phyloP scores from a whole-genome alignment of 2,113 vertebrate genomes.

The Microtus ochrogaster region DNA sequence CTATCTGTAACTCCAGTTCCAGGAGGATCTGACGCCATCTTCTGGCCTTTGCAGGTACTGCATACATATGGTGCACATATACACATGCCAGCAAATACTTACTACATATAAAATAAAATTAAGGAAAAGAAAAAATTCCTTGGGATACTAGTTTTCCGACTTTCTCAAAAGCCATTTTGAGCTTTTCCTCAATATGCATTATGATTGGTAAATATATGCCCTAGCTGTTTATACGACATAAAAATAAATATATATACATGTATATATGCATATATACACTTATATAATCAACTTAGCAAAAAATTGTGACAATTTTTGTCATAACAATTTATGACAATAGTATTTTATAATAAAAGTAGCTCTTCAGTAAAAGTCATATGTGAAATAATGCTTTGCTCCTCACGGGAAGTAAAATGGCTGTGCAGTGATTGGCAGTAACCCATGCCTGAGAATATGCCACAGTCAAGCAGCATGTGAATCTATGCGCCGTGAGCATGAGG shows the following conservation, averaged over 20 bases:
- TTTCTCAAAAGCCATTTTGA: not conserved
- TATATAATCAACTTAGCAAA: not conserved
- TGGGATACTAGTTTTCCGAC: not conserved
- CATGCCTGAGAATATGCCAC: not conserved
- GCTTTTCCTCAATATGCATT: constrained; percentile 17
- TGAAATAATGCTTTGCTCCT: not conserved
- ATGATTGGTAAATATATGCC: not conserved
- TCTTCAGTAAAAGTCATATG: not conserved
- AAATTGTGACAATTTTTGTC: not conserved
- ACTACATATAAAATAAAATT: not conserved
- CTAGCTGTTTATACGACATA: not conserved
- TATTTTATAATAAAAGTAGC: not conserved
- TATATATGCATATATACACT: not conserved
- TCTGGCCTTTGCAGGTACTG: not conserved
- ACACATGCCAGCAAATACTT: not conserved
- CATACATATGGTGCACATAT: not conserved
- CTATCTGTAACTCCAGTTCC: not conserved
- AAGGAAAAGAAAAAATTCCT: not conserved
- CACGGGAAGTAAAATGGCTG: not conserved
- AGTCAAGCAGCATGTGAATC: not conserved
- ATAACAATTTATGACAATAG: not conserved
- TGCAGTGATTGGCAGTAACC: not conserved
- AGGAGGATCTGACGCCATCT: not conserved
- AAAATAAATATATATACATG: not conserved
- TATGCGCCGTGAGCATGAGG: not conserved